Percentiles rank a stretch among this genome's conserved stretches.
phyloP scores from a whole-genome alignment of 2,113 vertebrate species.

The Hydropotes inermis region DNA sequence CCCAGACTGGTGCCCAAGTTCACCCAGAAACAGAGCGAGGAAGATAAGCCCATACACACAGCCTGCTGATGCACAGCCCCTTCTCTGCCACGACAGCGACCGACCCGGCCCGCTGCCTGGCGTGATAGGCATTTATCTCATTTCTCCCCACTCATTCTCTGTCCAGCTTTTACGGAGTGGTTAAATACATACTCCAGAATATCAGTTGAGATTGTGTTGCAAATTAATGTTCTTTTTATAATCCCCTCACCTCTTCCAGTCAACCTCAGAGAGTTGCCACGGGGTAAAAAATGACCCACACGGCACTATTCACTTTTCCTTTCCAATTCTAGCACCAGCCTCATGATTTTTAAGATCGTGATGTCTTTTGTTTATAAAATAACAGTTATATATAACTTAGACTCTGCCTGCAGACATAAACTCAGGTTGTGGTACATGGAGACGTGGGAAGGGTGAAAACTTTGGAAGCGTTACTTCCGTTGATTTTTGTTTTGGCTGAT shows the following conservation, averaged over 20 bases:
- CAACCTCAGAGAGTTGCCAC: background rate
- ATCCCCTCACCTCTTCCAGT: background rate
- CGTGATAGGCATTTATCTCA: background rate
- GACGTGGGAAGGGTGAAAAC: background rate
- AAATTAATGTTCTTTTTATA: background rate
- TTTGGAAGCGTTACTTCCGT: background rate
- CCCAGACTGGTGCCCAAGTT: background rate
- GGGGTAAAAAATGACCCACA: background rate
- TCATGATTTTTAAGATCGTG: background rate
- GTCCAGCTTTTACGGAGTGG: background rate
- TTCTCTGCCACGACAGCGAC: background rate
- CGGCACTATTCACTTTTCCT: background rate
- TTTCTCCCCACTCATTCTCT: background rate
- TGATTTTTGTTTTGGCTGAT: background rate
- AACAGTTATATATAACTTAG: background rate
- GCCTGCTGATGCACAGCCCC: background rate
- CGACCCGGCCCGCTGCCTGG: accelerated
- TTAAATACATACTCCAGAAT: background rate
- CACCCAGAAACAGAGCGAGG: background rate
- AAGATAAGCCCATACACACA: accelerated
- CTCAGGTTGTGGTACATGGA: background rate
- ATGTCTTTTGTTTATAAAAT: background rate
- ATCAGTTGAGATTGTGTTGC: background rate
- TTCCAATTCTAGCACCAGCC: background rate
- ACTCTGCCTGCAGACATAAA: background rate